These are phyloP conservation scores for Eupithecia vulgata DNA, from an alignment of 2,888 invertebrate genomes.

Conservation along the genomic window DNA sequence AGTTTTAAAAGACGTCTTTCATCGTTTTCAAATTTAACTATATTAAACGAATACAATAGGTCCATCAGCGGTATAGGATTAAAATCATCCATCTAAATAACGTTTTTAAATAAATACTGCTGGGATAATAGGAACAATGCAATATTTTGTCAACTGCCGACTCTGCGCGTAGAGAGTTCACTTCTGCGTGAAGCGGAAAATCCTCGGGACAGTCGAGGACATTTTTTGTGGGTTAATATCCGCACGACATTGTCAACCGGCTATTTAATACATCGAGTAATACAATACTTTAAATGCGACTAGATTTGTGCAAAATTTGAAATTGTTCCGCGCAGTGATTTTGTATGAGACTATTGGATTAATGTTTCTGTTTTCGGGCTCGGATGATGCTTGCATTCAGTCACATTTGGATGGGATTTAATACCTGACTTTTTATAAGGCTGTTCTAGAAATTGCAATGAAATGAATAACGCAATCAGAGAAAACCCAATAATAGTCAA, in stretches of 20 bases:
- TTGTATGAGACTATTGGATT: constrained; percentile 77
- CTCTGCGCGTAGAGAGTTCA: constrained; percentile 79
- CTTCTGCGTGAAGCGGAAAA: constrained; percentile 83
- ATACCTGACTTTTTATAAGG: constrained; percentile 1
- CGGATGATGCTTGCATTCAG: constrained; percentile 29
- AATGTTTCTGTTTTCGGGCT: constrained; percentile 58
- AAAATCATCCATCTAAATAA: constrained; percentile 84
- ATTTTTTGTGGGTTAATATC: constrained; percentile 84
- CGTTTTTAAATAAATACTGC: constrained; percentile 84
- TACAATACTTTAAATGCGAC: constrained; percentile 82
- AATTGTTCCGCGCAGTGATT: constrained; percentile 78
- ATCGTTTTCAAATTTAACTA: constrained; percentile 66
- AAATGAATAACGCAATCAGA: background rate
- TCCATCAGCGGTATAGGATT: constrained; percentile 77
- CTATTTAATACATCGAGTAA: constrained; percentile 83
- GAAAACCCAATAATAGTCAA: background rate
- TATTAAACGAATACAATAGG: constrained; percentile 75
- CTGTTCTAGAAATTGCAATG: background rate
- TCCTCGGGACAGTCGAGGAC: constrained; percentile 83
- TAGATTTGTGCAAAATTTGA: constrained; percentile 84
- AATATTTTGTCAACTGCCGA: constrained; percentile 84
- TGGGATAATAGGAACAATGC: constrained; percentile 83
- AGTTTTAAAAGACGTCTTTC: constrained; percentile 55
- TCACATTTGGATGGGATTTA: constrained; percentile 19
- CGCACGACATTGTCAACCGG: constrained; percentile 83